phyloP scores from a whole-genome alignment of 2,113 vertebrate species.

The Ammodytes dubius region DNA sequence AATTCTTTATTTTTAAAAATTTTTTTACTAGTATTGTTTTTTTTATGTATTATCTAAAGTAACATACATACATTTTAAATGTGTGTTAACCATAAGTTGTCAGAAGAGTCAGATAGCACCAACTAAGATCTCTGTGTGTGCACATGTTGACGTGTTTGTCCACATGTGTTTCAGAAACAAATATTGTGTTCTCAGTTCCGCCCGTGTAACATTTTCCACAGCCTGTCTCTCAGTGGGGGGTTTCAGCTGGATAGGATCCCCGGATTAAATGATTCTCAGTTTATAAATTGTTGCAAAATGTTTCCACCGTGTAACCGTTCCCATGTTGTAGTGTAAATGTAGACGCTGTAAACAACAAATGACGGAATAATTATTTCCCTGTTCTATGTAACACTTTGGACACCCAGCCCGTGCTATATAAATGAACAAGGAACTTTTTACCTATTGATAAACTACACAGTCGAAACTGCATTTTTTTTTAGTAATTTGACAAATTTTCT shows the following conservation, averaged over 20 bases:
- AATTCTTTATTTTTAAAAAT: too few species aligned
- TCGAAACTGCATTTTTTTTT: too few species aligned
- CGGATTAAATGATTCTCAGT: neutral
- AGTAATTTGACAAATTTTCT: too few species aligned
- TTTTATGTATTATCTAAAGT: neutral
- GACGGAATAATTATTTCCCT: neutral
- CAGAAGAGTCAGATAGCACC: neutral
- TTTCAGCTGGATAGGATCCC: neutral
- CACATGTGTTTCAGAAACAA: neutral
- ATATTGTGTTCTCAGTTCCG: neutral
- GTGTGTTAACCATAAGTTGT: neutral
- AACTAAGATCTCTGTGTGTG: neutral
- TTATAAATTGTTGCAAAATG: neutral
- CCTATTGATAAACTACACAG: neutral
- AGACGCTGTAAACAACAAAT: neutral
- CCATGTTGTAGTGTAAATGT: neutral
- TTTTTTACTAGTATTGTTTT: too few species aligned
- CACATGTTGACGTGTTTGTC: neutral
- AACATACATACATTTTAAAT: neutral
- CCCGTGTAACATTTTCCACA: neutral
- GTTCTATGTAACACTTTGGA: neutral
- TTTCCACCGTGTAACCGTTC: neutral
- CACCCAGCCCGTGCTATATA: neutral
- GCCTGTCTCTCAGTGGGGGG: neutral
- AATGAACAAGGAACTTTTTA: neutral